phyloP scores from a whole-genome alignment of 2,888 invertebrate species.

The Orthosia cruda region DNA sequence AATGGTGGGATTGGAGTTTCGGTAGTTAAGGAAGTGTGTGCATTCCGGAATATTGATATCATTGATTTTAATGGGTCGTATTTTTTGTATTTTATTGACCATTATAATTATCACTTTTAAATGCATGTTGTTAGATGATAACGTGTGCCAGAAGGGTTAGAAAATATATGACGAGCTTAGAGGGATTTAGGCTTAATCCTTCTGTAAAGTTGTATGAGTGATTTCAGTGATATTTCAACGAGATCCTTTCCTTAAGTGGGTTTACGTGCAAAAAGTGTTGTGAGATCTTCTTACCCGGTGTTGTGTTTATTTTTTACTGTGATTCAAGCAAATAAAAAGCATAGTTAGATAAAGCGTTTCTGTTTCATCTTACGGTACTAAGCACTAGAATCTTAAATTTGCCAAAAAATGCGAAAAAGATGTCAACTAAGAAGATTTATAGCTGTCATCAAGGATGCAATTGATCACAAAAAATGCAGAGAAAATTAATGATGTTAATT shows the following conservation, averaged over 20 bases:
- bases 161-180: slow-evolving; percentile 16
- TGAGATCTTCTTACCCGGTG: neutral
- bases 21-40: slow-evolving; percentile 22
- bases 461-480: neutral
- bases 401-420: slow-evolving; percentile 11
- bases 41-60: slow-evolving; percentile 12
- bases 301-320: neutral
- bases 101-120: slow-evolving; percentile 11
- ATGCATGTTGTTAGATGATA: neutral
- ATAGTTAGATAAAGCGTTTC: neutral
- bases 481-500: slow-evolving; percentile 9
- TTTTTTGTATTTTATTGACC: slow-evolving; percentile 15
- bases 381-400: neutral
- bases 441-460: slow-evolving; percentile 12
- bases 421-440: slow-evolving; percentile 24
- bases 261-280: slow-evolving; percentile 4
- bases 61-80: slow-evolving; percentile 14
- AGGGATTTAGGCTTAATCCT: neutral
- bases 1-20: slow-evolving; percentile 35
- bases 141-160: neutral
- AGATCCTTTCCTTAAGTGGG: slow-evolving; percentile 9
- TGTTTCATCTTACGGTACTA: slow-evolving; percentile 1
- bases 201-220: slow-evolving; percentile 23
- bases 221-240: slow-evolving; percentile 35
- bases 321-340: neutral